Evolutionary conservation across 2,113 vertebrate species (phyloP).

Genomic region (Ammodytes dubius): DNA sequence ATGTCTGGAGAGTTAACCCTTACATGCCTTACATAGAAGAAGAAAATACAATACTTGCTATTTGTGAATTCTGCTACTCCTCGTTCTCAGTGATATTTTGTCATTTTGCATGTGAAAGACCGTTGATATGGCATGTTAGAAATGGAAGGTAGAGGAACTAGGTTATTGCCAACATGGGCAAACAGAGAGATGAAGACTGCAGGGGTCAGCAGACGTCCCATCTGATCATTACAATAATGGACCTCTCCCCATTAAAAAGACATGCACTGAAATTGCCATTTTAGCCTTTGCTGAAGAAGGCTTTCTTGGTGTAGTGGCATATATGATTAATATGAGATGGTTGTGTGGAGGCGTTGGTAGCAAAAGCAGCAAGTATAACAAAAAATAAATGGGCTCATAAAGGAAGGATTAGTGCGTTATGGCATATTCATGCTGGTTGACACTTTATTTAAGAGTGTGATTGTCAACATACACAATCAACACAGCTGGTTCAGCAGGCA

Average conservation of each 20-base stretch:
- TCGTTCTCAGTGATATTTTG: neutral
- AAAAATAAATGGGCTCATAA: slow-evolving; percentile 46
- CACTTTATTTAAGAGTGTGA: slow-evolving; percentile 32
- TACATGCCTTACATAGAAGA: too few relatives aligned
- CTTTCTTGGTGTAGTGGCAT: slow-evolving; percentile 39
- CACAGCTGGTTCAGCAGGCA: slow-evolving; percentile 29
- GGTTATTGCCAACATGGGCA: slow-evolving; percentile 2
- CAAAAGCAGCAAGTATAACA: slow-evolving; percentile 53
- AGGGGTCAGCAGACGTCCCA: slow-evolving; percentile 43
- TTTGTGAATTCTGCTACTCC: neutral
- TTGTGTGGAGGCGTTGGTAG: slow-evolving; percentile 38
- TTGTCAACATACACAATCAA: slow-evolving; percentile 38
- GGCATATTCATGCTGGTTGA: slow-evolving; percentile 34
- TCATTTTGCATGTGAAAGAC: slow-evolving; percentile 37
- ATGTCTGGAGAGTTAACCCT: too few relatives aligned
- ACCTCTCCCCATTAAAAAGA: slow-evolving; percentile 55
- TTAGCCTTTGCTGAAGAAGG: slow-evolving; percentile 50
- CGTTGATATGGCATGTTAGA: slow-evolving; percentile 17
- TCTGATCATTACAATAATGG: slow-evolving; percentile 56
- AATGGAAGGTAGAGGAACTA: slow-evolving; percentile 15
- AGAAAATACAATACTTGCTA: neutral
- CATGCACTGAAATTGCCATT: slow-evolving; percentile 51
- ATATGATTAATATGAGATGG: slow-evolving; percentile 56
- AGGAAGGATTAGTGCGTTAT: slow-evolving; percentile 61
- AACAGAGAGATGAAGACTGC: slow-evolving; percentile 24